phyloP scores from a whole-genome alignment of 2,888 invertebrate genomes.

The Nephrotoma appendiculata region DNA sequence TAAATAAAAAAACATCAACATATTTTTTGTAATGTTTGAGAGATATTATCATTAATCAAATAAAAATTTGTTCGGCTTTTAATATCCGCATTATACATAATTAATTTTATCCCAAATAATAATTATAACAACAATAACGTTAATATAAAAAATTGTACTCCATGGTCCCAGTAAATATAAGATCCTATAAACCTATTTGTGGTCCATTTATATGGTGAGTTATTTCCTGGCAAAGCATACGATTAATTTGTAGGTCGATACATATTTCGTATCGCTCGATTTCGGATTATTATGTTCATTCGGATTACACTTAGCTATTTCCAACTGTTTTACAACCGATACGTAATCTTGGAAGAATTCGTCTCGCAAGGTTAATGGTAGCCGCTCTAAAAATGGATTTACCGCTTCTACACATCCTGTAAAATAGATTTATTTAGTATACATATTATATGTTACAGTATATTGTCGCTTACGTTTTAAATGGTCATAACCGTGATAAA shows the following conservation, averaged over 20 bases:
- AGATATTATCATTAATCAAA: neutral
- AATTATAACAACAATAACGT: neutral
- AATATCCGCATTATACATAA: neutral
- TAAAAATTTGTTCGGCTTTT: neutral
- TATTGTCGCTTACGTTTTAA: constrained; percentile 39
- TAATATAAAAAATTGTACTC: neutral
- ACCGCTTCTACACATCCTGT: constrained; percentile 51
- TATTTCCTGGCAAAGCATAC: constrained; percentile 35
- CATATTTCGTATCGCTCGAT: neutral
- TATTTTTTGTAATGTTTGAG: neutral
- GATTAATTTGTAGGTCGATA: constrained; percentile 35
- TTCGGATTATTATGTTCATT: neutral
- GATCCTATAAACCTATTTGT: neutral
- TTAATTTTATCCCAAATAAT: neutral
- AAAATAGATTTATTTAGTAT: constrained; percentile 5
- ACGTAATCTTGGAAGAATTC: constrained; percentile 49
- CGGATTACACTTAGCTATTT: constrained; percentile 25
- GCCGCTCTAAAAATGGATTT: constrained; percentile 49
- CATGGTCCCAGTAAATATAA: neutral
- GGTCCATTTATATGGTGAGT: neutral
- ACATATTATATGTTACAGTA: constrained; percentile 8
- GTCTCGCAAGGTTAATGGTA: constrained; percentile 41
- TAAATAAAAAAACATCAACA: neutral
- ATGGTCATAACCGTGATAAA: constrained; percentile 39
- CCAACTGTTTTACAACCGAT: constrained; percentile 33